Conservation (phyloP, 1,140 invertebrate genomes). For the Pantala flavescens region DNA sequence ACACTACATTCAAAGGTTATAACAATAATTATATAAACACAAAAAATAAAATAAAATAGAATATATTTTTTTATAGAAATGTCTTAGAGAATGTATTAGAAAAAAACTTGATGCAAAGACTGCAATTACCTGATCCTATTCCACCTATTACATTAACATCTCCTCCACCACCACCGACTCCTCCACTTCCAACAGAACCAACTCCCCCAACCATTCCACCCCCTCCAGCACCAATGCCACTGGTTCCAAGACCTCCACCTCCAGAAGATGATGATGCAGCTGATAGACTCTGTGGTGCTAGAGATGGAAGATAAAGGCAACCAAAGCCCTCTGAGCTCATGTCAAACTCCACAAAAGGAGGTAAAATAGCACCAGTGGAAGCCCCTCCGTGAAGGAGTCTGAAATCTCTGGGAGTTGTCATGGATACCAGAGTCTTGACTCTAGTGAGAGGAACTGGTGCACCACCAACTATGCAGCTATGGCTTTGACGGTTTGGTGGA, state of each 20-base stretch:
- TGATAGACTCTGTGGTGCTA: slow-evolving; percentile 78
- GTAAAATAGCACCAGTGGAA: slow-evolving; percentile 50
- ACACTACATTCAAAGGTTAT: too few species aligned
- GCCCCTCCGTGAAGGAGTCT: slow-evolving; percentile 51
- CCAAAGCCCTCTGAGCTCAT: slow-evolving; percentile 99
- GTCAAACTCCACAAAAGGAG: slow-evolving; percentile 96
- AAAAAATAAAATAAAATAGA: too few species aligned
- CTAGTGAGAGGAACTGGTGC: slow-evolving; percentile 82
- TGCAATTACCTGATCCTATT: not conserved
- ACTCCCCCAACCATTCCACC: not conserved
- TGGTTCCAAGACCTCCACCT: slow-evolving; percentile 79
- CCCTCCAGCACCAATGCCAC: slow-evolving; percentile 30
- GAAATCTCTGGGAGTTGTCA: slow-evolving; percentile 90
- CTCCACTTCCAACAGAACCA: not conserved
- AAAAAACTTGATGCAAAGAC: too few species aligned
- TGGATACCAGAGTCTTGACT: slow-evolving; percentile 95
- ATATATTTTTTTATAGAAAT: too few species aligned
- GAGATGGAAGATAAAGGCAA: slow-evolving; percentile 85
- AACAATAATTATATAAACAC: too few species aligned
- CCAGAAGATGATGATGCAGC: slow-evolving; percentile 45
- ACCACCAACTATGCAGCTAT: slow-evolving; percentile 31
- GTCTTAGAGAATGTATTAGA: too few species aligned
- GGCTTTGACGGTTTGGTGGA: not conserved
- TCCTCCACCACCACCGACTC: not conserved
- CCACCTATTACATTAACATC: not conserved